A percentile compares a stretch with the other conserved stretches of the same genome.
Evolutionary conservation across 2,113 vertebrate genomes (phyloP).

Genomic region (Alligator mississippiensis): DNA sequence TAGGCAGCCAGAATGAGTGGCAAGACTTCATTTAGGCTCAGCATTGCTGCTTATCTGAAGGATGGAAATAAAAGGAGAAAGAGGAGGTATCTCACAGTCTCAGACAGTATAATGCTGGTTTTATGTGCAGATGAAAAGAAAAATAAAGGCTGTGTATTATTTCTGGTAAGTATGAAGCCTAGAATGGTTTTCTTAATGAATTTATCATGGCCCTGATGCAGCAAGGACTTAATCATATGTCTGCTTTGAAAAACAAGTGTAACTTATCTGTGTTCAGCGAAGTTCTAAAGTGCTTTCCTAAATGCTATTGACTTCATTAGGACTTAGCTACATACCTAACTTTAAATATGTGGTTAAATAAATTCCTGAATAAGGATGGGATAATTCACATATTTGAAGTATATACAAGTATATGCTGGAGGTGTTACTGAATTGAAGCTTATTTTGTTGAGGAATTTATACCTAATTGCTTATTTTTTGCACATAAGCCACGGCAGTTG

Average conservation of each 20-base stretch:
- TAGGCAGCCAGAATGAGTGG: too few relatives aligned
- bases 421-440: not conserved
- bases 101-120: not conserved
- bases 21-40: too few relatives aligned
- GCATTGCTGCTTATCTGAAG: too few relatives aligned
- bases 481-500: rapidly evolving
- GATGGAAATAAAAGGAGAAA: too few relatives aligned
- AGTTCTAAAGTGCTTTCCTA: not conserved
- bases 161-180: not conserved
- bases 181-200: not conserved
- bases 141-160: not conserved
- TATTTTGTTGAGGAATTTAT: too few relatives aligned
- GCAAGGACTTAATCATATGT: not conserved
- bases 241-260: not conserved
- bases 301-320: not conserved
- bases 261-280: rapidly evolving
- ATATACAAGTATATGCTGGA: too few relatives aligned
- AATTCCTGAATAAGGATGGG: not conserved
- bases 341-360: not conserved
- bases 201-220: not conserved
- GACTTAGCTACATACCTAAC: not conserved
- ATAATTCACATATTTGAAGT: not conserved
- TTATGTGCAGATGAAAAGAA: not conserved
- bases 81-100: too few relatives aligned
- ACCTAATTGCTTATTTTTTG: rapidly evolving